phyloP scores from a whole-genome alignment of 2,888 invertebrate genomes.

The Incurvaria masculella region DNA sequence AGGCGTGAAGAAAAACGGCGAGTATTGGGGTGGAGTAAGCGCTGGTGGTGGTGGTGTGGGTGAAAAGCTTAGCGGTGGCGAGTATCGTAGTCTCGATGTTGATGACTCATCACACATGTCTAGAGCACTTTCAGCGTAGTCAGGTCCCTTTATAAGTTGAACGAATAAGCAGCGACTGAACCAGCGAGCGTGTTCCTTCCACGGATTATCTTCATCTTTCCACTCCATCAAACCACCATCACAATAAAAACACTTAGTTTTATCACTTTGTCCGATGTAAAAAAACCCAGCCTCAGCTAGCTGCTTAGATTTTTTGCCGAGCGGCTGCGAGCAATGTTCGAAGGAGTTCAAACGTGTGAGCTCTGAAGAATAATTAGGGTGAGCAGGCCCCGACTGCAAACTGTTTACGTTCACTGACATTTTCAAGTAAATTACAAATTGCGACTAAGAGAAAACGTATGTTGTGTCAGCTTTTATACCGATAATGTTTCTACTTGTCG shows the following conservation, averaged over 20 bases:
- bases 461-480: no score
- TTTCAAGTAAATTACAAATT: no score
- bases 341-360: constrained; percentile 70
- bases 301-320: constrained; percentile 75
- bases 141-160: constrained; percentile 73
- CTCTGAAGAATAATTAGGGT: constrained; percentile 66
- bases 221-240: constrained; percentile 93
- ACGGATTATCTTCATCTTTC: constrained; percentile 88
- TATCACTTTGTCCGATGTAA: constrained; percentile 85
- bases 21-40: no score
- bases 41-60: no score
- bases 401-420: no score
- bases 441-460: no score
- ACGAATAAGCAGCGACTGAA: constrained; percentile 83
- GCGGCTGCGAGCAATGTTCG: constrained; percentile 75
- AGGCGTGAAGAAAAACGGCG: no score
- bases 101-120: no score
- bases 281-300: constrained; percentile 90
- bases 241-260: constrained; percentile 91
- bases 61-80: no score
- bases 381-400: constrained; percentile 62
- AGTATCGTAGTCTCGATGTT: no score
- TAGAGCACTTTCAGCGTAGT: no score
- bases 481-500: no score
- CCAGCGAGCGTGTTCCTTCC: constrained; percentile 95